Evolutionary conservation across 2,113 vertebrate genomes (phyloP).

Genomic region (Grammomys dolichurus): DNA sequence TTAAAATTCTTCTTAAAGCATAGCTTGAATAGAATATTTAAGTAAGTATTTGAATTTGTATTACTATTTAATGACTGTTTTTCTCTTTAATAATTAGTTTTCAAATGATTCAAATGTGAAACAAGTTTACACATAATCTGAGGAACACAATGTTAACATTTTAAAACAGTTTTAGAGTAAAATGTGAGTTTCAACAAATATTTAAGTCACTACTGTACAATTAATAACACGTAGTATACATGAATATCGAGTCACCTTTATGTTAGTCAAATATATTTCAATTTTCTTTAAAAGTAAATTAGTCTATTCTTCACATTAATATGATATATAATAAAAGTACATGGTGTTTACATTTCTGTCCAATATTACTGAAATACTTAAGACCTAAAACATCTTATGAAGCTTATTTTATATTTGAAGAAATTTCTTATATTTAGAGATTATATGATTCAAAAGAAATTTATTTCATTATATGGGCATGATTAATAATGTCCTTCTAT

Average conservation of each 20-base stretch:
- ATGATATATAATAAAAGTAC: neutral
- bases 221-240: neutral
- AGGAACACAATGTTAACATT: neutral
- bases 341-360: neutral
- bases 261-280: neutral
- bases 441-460: neutral
- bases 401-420: neutral
- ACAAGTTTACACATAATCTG: neutral
- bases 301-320: neutral
- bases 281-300: neutral
- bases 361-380: neutral
- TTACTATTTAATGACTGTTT: neutral
- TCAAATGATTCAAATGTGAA: constrained; percentile 9
- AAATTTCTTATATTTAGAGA: neutral
- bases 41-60: neutral
- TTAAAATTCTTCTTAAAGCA: constrained; percentile 17
- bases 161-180: neutral
- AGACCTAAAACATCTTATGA: neutral
- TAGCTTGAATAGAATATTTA: constrained; percentile 33
- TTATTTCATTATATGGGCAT: neutral
- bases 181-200: neutral
- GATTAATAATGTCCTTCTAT: neutral
- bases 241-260: neutral
- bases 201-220: neutral
- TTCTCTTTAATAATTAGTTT: neutral